phyloP scores from a whole-genome alignment of 2,888 invertebrate genomes.

The Ormia ochracea region DNA sequence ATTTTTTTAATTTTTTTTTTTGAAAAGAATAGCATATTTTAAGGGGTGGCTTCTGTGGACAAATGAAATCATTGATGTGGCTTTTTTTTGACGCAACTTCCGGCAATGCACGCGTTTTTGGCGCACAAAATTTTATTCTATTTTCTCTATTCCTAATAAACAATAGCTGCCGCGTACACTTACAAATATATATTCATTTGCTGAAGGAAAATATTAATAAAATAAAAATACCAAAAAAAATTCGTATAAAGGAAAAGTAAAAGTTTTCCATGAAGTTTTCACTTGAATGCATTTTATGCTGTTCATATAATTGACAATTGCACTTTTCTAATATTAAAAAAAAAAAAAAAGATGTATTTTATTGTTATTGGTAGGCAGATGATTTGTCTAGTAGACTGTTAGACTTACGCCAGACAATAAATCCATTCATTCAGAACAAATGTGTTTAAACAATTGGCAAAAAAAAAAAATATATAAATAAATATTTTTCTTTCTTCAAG shows the following conservation, averaged over 20 bases:
- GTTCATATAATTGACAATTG: slow-evolving; percentile 67
- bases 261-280: slow-evolving; percentile 67
- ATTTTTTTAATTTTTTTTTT: background rate
- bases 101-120: slow-evolving; percentile 71
- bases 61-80: slow-evolving; percentile 29
- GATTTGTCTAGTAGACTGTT: slow-evolving; percentile 1
- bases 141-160: slow-evolving; percentile 45
- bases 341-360: background rate
- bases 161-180: slow-evolving; percentile 25
- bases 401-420: background rate
- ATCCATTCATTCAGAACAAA: slow-evolving; percentile 45
- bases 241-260: slow-evolving; percentile 12
- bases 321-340: slow-evolving; percentile 14
- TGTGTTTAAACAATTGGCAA: slow-evolving; percentile 52
- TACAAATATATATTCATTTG: slow-evolving; percentile 26
- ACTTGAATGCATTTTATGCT: slow-evolving; percentile 72
- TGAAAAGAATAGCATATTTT: background rate
- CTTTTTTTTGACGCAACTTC: slow-evolving; percentile 69
- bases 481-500: too few species aligned
- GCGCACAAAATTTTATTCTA: slow-evolving; percentile 46
- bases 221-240: background rate
- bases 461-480: too few species aligned
- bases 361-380: slow-evolving; percentile 48
- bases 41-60: slow-evolving; percentile 21
- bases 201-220: background rate